Evolutionary conservation across 53 echinoderm and acorn worm genomes (phyloP).

Genomic region (Paelopatides confundens): DNA sequence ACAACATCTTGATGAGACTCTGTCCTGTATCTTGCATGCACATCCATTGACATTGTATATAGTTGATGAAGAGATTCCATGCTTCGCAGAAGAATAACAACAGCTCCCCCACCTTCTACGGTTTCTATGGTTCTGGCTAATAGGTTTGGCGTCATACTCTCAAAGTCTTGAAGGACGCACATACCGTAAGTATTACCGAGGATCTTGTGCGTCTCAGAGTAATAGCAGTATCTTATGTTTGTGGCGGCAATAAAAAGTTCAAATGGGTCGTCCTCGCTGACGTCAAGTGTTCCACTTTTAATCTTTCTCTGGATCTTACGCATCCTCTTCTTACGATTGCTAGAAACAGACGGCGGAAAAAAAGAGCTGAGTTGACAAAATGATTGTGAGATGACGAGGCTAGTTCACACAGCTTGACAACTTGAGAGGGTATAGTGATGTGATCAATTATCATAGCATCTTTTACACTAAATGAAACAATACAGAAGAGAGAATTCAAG

Average conservation of each 20-base stretch:
- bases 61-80: slow-evolving; percentile 88
- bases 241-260: slow-evolving; percentile 98
- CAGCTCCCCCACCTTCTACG: slow-evolving; percentile 93
- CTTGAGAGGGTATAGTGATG: too few species aligned
- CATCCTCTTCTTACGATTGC: slow-evolving; percentile 96
- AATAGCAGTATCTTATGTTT: slow-evolving; percentile 97
- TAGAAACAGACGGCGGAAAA: slow-evolving; percentile 32
- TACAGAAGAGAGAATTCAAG: too few species aligned
- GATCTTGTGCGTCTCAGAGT: slow-evolving; percentile 97
- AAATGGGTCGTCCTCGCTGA: slow-evolving; percentile 94
- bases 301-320: slow-evolving; percentile 92
- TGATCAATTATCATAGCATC: too few species aligned
- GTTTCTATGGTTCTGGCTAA: slow-evolving; percentile 94
- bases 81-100: slow-evolving; percentile 85
- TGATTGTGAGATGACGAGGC: too few species aligned
- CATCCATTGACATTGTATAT: slow-evolving; percentile 97
- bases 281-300: slow-evolving; percentile 83
- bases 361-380: too few species aligned
- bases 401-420: too few species aligned
- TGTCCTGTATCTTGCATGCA: slow-evolving; percentile 87
- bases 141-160: slow-evolving; percentile 92
- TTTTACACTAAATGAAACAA: too few species aligned
- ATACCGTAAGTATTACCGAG: slow-evolving; percentile 97
- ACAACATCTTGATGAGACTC: slow-evolving; percentile 91
- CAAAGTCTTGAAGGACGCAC: slow-evolving; percentile 99